These are phyloP conservation scores for Tinea semifulvella DNA, from an alignment of 2,888 invertebrate species.

Conservation along the genomic window DNA sequence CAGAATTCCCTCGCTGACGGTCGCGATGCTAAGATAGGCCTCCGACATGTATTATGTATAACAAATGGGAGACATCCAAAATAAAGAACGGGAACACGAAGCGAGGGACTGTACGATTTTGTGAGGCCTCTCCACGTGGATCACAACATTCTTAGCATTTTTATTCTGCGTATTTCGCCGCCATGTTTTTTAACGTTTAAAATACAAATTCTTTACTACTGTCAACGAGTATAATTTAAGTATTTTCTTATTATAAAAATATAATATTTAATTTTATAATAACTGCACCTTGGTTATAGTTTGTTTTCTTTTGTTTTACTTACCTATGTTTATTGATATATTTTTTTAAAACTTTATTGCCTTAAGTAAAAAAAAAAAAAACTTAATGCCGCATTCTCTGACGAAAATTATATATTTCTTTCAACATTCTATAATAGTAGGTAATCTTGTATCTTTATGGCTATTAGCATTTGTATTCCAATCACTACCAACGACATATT, in stretches of 20 bases:
- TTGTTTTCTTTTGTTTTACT: neutral
- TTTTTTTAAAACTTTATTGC: too few species aligned
- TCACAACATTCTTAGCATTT: slow-evolving; percentile 48
- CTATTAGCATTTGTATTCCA: too few species aligned
- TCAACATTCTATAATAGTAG: too few species aligned
- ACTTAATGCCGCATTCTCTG: too few species aligned
- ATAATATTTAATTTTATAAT: slow-evolving; percentile 3
- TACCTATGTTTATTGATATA: neutral
- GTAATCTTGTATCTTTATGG: too few species aligned
- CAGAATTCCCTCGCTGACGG: slow-evolving; percentile 48
- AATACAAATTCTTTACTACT: slow-evolving; percentile 7
- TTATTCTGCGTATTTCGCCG: slow-evolving; percentile 24
- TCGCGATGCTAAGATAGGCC: slow-evolving; percentile 57
- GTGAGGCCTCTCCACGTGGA: slow-evolving; percentile 43
- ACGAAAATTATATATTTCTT: too few species aligned
- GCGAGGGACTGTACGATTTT: slow-evolving; percentile 40
- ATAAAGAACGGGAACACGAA: slow-evolving; percentile 38
- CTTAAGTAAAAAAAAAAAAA: too few species aligned
- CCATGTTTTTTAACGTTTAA: slow-evolving; percentile 29
- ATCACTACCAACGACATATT: too few species aligned
- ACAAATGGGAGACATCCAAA: slow-evolving; percentile 65
- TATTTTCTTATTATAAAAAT: slow-evolving; percentile 1
- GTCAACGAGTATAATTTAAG: slow-evolving; percentile 8
- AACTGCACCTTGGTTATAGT: neutral
- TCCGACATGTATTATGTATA: slow-evolving; percentile 63